These are phyloP conservation scores for Typhlomys cinereus DNA, from an alignment of 2,113 vertebrate species.

Conservation along the genomic window DNA sequence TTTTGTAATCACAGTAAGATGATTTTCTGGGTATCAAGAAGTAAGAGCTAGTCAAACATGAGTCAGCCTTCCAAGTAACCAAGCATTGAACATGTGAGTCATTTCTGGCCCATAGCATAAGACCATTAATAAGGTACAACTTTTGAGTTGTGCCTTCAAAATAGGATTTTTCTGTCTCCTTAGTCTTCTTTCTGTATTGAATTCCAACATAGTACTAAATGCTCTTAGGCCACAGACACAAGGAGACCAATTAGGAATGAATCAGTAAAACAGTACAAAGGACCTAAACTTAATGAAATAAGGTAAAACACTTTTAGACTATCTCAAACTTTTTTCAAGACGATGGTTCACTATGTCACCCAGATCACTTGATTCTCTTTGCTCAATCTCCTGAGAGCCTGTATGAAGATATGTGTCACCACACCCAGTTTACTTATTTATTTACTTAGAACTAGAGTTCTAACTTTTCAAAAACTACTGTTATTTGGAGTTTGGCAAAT, in stretches of 20 bases:
- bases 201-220: not conserved
- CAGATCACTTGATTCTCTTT: not conserved
- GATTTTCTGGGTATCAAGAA: constrained; percentile 3
- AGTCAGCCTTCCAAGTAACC: not conserved
- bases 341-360: not conserved
- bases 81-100: not conserved
- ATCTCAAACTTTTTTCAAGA: not conserved
- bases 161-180: not conserved
- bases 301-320: not conserved
- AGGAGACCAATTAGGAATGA: not conserved
- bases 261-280: not conserved
- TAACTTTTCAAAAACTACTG: constrained; percentile 12
- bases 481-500: not conserved
- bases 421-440: not conserved
- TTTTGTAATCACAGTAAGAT: not conserved
- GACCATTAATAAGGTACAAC: not conserved
- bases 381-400: not conserved
- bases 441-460: not conserved
- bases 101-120: not conserved
- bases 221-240: not conserved
- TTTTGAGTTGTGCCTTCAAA: constrained; percentile 29
- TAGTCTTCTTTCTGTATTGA: not conserved
- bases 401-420: not conserved
- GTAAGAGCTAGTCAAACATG: not conserved
- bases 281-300: not conserved